Conservation (phyloP, 2,888 invertebrate genomes). For the Callimorpha dominula region DNA sequence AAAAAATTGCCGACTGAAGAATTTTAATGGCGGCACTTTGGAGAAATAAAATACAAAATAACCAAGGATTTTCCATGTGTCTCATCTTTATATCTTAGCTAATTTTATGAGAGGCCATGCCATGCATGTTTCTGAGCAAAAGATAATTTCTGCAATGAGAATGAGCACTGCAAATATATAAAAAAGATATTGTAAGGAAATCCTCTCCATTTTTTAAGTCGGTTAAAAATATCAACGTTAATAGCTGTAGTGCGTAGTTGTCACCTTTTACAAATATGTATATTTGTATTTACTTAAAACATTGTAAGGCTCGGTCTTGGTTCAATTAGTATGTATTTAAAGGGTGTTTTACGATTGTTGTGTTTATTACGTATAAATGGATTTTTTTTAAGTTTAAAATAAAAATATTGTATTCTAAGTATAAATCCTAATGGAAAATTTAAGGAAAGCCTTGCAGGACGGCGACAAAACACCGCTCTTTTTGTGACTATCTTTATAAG, state of each 20-base stretch:
- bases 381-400: not conserved
- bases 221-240: not conserved
- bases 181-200: too few relatives aligned
- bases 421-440: not conserved
- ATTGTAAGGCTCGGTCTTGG: not conserved
- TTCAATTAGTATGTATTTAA: conserved; percentile 9
- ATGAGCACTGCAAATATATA: too few relatives aligned
- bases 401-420: not conserved
- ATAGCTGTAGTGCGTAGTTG: not conserved
- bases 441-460: not conserved
- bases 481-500: not conserved
- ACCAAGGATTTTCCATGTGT: too few relatives aligned
- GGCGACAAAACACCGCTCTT: not conserved
- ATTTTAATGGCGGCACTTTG: not conserved
- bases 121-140: too few relatives aligned
- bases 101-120: too few relatives aligned
- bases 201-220: too few relatives aligned
- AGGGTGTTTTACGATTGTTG: not conserved
- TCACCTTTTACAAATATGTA: conserved; percentile 10
- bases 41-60: not conserved
- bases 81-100: too few relatives aligned
- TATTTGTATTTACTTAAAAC: not conserved
- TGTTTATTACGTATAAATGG: not conserved
- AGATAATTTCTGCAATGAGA: too few relatives aligned
- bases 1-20: not conserved